Evolutionary conservation across 35 echinoderm and acorn worm genomes (phyloP).

Genomic region (Lytechinus variegatus): DNA sequence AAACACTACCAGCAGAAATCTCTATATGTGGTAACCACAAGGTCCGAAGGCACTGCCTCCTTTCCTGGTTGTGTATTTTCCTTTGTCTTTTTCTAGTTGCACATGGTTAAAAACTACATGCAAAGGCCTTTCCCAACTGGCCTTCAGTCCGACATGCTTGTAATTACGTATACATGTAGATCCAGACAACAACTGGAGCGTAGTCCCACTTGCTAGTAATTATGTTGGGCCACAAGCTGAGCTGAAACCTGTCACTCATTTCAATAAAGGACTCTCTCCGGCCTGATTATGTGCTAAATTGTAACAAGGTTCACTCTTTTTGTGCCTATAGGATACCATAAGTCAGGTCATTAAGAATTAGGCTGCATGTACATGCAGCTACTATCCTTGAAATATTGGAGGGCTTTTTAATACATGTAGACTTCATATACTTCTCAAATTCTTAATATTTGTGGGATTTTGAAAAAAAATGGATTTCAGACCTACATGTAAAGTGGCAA

Average conservation of each 20-base stretch:
- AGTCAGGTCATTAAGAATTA: too few relatives aligned
- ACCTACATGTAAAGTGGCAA: too few relatives aligned
- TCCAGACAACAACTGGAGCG: not conserved
- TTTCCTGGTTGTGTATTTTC: not conserved
- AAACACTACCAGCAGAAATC: not conserved
- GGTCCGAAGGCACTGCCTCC: not conserved
- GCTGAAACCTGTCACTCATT: conserved; percentile 9
- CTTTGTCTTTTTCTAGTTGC: not conserved
- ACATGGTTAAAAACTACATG: not conserved
- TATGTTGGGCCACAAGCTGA: not conserved
- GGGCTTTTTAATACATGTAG: too few relatives aligned
- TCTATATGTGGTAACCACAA: not conserved
- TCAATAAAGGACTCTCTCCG: not conserved
- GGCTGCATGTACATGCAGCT: too few relatives aligned
- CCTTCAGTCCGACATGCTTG: not conserved
- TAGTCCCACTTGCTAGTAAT: not conserved
- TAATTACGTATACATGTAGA: not conserved
- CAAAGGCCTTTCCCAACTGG: not conserved
- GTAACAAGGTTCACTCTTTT: too few relatives aligned
- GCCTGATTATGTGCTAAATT: not conserved
- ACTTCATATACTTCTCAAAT: too few relatives aligned
- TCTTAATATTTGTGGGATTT: too few relatives aligned
- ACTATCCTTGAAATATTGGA: too few relatives aligned
- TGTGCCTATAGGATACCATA: too few relatives aligned
- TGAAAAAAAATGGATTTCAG: too few relatives aligned